A percentile compares a stretch with the other conserved stretches of the same genome.
phyloP scores from a whole-genome alignment of 2,888 invertebrate genomes.

The Tipula helvola region DNA sequence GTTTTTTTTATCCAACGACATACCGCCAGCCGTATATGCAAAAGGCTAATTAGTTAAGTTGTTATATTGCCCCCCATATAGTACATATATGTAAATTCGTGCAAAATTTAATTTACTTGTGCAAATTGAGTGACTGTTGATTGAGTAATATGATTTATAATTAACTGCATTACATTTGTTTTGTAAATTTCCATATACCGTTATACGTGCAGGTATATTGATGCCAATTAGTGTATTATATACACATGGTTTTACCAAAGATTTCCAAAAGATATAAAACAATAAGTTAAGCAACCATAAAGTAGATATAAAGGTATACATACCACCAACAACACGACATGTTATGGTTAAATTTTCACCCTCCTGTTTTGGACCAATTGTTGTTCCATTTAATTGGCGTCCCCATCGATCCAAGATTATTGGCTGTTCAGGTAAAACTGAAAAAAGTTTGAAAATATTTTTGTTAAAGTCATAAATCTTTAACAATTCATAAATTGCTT shows the following conservation, averaged over 20 bases:
- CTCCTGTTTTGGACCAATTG: slow-evolving; percentile 73
- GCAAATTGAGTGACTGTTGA: background rate
- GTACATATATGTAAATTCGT: background rate
- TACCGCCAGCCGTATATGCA: background rate
- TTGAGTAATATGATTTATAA: background rate
- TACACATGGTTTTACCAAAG: no score
- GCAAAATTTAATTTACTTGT: background rate
- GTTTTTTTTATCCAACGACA: background rate
- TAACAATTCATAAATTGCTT: slow-evolving; percentile 34
- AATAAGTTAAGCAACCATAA: background rate
- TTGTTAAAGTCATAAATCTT: background rate
- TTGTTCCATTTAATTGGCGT: slow-evolving; percentile 63
- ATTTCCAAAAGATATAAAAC: background rate
- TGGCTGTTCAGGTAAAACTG: slow-evolving; percentile 81
- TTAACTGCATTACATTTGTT: background rate
- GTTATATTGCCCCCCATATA: background rate
- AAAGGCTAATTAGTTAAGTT: background rate
- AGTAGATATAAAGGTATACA: slow-evolving; percentile 20
- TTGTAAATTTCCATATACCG: background rate
- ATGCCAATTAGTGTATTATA: background rate
- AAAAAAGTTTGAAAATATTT: slow-evolving; percentile 9
- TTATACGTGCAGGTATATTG: background rate
- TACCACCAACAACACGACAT: slow-evolving; percentile 78
- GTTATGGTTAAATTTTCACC: slow-evolving; percentile 74
- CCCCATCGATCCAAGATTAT: slow-evolving; percentile 77